Evolutionary conservation across 2,113 vertebrate genomes (phyloP).

Genomic region (Cryptomyrus ogoouensis): DNA sequence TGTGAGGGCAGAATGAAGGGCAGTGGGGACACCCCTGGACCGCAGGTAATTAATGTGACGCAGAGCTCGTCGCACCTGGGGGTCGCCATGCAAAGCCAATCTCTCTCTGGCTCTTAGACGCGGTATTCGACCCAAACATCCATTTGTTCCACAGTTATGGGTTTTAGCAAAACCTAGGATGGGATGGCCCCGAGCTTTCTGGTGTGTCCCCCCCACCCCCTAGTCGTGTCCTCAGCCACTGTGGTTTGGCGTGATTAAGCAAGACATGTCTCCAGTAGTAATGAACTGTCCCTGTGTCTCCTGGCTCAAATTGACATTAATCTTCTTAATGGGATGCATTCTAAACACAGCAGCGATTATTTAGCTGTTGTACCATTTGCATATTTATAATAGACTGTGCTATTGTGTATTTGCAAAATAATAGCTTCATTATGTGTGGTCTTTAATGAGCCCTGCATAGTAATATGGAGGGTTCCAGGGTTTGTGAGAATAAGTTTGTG

Average conservation of each 20-base stretch:
- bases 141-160: background rate
- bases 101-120: background rate
- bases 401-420: conserved; percentile 19
- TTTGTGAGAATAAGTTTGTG: background rate
- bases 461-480: background rate
- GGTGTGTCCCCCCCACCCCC: background rate
- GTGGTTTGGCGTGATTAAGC: background rate
- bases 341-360: conserved; percentile 22
- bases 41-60: background rate
- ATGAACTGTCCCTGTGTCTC: background rate
- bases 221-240: background rate
- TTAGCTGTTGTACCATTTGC: conserved; percentile 20
- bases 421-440: conserved; percentile 20
- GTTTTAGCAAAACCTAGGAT: background rate
- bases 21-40: no score
- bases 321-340: conserved; percentile 19
- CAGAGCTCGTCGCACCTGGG: background rate
- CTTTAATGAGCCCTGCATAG: background rate
- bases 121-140: background rate
- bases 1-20: background rate
- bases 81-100: background rate
- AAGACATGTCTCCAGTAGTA: background rate
- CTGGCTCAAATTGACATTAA: conserved; percentile 25
- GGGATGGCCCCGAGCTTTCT: background rate
- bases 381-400: conserved; percentile 22